Evolutionary conservation across 1,140 invertebrate species (phyloP), one percentile per base, ranked within the genome.

Genomic region (Macrobrachium nipponense): DNA sequence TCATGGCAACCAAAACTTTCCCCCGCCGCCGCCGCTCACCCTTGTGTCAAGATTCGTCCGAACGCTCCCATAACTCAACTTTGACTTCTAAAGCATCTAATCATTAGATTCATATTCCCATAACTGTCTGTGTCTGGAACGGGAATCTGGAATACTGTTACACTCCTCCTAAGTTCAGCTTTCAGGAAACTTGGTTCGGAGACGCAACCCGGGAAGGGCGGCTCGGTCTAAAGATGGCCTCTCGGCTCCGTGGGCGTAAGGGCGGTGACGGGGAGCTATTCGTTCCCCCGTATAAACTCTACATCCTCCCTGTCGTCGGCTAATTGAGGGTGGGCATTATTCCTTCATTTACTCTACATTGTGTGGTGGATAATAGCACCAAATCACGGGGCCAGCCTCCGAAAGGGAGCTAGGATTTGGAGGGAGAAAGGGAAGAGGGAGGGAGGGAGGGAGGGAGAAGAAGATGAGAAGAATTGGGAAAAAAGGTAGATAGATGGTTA

Each of bases 331-430:
- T 64, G 73, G 73, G 81, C 64, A 83, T 83, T 83, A 83, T 83
- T 83, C 81, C 72, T 83, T 83, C 81, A 83, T 83, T 83, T 83
- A 83, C 81, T 83, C 81, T 62, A 83, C 81, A 83, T 83, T 83
- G 81, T 83, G 72, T 44, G 72, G 68, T n/a, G 81, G 81, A 83
- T 83, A 83, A 83, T 83, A 83, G 81, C 81, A 51, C 68, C 81
- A 83, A 83, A 83, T 83, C 81, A 83, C 72, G 62, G 51, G 81
- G 75, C 51, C 51, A 51, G 51, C 51, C 51, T 51, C 51, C 51
- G 12, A 51, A 51, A 51, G 51, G 51, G 51, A 51, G 51, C 51
- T 51, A 51, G 51, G 51, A 51, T 51, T 51, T 51, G 51, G 68
- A 23, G 68, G 43, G 68, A 70, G 68, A 70, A 36, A 70, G 68